phyloP scores from a whole-genome alignment of 2,113 vertebrate species.

The Vicugna pacos region DNA sequence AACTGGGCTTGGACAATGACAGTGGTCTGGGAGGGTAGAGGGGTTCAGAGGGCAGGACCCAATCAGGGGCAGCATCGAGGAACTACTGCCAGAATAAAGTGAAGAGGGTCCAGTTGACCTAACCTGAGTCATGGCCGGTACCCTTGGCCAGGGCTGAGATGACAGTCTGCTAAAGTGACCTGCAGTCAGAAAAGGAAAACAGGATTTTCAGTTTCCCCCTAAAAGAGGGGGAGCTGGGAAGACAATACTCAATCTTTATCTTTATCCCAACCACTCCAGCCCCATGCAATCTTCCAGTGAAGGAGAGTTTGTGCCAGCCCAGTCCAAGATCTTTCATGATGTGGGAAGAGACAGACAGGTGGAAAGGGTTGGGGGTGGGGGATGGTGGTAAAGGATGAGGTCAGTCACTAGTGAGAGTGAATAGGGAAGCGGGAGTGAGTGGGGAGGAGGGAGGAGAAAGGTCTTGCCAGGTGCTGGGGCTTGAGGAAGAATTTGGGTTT shows the following conservation, averaged over 20 bases:
- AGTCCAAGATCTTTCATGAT: neutral
- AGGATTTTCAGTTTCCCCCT: neutral
- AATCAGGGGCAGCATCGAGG: fast-evolving
- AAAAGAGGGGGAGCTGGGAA: neutral
- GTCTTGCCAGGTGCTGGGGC: neutral
- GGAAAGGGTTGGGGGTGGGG: neutral
- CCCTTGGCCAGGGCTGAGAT: neutral
- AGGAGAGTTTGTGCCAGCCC: neutral
- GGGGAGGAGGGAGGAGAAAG: neutral
- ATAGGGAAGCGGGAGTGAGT: neutral
- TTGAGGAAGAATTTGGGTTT: neutral
- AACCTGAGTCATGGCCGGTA: neutral
- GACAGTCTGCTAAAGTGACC: neutral
- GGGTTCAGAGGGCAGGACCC: neutral
- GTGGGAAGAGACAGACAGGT: neutral
- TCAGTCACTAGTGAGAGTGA: neutral
- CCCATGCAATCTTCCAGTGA: neutral
- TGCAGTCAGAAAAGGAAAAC: neutral
- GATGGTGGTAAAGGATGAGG: neutral
- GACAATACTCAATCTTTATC: too few species aligned
- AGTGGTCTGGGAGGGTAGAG: too few species aligned
- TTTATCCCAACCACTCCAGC: neutral
- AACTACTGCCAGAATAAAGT: neutral
- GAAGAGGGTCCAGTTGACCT: neutral
- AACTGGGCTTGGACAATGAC: neutral